Percentiles rank a stretch among this genome's conserved stretches.
These are phyloP conservation scores for Myrmophylax atrothorax DNA, from an alignment of 2,113 vertebrate species.

Conservation along the genomic window DNA sequence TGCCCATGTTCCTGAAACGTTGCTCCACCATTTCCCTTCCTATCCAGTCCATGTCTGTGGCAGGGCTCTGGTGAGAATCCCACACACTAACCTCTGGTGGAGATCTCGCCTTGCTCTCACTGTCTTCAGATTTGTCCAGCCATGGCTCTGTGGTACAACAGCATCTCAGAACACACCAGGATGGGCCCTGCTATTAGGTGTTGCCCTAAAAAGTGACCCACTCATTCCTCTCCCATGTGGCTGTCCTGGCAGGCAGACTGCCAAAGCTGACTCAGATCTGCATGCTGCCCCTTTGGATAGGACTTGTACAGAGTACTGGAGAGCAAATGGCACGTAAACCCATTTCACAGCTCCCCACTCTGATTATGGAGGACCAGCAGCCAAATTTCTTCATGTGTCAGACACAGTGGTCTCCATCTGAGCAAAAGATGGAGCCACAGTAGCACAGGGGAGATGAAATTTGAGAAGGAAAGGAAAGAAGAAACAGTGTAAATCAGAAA, in stretches of 20 bases:
- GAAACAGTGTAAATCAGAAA: background rate
- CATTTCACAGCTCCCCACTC: background rate
- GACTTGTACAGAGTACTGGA: background rate
- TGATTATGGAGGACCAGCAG: background rate
- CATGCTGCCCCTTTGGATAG: background rate
- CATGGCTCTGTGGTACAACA: background rate
- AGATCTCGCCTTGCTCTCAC: background rate
- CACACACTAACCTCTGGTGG: background rate
- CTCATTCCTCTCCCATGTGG: background rate
- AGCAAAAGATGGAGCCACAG: background rate
- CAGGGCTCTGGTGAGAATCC: background rate
- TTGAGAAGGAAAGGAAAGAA: background rate
- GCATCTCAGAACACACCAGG: background rate
- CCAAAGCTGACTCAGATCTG: rapidly evolving
- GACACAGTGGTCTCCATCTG: background rate
- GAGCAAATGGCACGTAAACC: background rate
- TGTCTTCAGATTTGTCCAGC: background rate
- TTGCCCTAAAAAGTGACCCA: background rate
- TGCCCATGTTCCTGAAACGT: background rate
- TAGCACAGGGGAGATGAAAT: background rate
- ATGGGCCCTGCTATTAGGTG: background rate
- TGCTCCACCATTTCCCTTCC: background rate
- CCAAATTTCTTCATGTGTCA: background rate
- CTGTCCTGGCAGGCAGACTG: background rate
- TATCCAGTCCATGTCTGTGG: background rate